Evolutionary conservation across 2,113 vertebrate species (phyloP), one percentile per base, ranked within the genome.

Genomic region (Gasterosteus nipponicus): DNA sequence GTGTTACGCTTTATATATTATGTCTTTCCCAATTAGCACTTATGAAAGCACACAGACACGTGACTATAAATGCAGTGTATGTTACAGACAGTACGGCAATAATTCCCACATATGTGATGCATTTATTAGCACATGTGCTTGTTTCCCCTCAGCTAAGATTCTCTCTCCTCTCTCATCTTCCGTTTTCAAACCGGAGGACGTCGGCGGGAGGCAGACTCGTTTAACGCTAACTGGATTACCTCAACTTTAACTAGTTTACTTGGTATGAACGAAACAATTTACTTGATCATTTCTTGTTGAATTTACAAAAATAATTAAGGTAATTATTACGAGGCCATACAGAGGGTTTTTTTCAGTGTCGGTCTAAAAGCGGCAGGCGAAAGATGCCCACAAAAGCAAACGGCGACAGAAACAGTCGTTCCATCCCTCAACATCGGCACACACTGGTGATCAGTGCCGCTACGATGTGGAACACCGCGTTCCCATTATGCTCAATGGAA

Each of bases 401-500:
- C 56, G 57, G 16, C 39, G 47, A 16, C 49, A 14, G 19, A 42
- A 14, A 14, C 38, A 70, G 16, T 56, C 12, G 3, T 62, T 65
- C 14, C 39, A 11, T 1, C n/a, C 39, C 14, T 38, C 46, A 31
- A n/a, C 4, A 53, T 58, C 57, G 29, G 22, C 58, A 57, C 51
- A 56, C 58, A 22, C 9, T 9, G 33, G 8, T 73, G 51, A 68
- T 74, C 11, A 22, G 70, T 51, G 60, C 69, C 16, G 2, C 22
- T n/a, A 44, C 29, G 19, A 76, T 62, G 53, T 3, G 58, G 73
- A 82, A 80, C 71, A 69, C 56, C 10, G 7, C 66, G 70, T 75
- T 78, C 53, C 62, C 70, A 35, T 72, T 61, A 66, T 57, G 31
- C 58, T 38, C 57, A 19, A 4, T 5, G 11, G 46, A 73, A 35